These are phyloP conservation scores for Empidonax alnorum DNA, from an alignment of 2,113 vertebrate genomes.

Conservation along the genomic window DNA sequence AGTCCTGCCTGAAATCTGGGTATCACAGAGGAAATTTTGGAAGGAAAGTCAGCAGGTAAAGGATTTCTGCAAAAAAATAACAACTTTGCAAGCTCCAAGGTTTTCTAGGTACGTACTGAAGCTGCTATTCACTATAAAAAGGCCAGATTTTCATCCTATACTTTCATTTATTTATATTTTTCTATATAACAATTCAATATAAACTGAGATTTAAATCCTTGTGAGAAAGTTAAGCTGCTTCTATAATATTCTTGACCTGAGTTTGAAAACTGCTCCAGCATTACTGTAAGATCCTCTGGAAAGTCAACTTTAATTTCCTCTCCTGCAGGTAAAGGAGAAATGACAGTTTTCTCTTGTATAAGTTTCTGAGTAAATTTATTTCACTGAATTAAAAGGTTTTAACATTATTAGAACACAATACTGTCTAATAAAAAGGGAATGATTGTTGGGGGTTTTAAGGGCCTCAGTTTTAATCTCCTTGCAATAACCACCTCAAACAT, in stretches of 20 bases:
- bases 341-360: slow-evolving; percentile 7
- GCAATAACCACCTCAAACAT: slow-evolving; percentile 34
- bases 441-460: background rate
- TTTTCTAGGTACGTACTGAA: background rate
- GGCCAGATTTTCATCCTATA: background rate
- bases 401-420: slow-evolving; percentile 18
- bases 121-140: background rate
- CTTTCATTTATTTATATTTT: background rate
- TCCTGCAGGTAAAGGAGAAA: slow-evolving; percentile 10
- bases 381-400: slow-evolving; percentile 50
- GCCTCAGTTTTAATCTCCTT: slow-evolving; percentile 25
- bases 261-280: background rate
- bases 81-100: background rate
- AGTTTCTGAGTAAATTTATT: slow-evolving; percentile 50
- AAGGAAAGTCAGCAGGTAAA: background rate
- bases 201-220: background rate
- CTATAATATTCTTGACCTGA: background rate
- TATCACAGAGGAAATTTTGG: background rate
- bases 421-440: slow-evolving; percentile 33
- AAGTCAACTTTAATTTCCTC: slow-evolving; percentile 38
- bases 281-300: background rate
- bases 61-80: background rate
- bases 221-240: background rate
- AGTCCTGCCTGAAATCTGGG: background rate
- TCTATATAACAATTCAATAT: background rate